Evolutionary conservation across 1,140 invertebrate species (phyloP).

Genomic region (Drosophila nannoptera): DNA sequence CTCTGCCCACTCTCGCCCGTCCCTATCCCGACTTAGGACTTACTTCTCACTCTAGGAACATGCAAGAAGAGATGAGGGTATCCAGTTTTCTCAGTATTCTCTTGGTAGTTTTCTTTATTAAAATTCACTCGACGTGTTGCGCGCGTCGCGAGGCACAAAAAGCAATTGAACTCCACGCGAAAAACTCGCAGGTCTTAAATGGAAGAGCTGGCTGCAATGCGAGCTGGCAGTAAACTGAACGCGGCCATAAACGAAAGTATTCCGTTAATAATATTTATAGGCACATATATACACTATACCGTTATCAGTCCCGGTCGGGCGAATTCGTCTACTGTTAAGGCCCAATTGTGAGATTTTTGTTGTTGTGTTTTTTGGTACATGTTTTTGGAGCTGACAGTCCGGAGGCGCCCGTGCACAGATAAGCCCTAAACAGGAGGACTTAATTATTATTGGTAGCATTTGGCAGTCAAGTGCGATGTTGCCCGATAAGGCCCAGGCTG

Average conservation of each 20-base stretch:
- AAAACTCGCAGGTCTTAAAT: slow-evolving; percentile 5
- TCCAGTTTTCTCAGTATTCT: not conserved
- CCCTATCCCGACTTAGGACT: not conserved
- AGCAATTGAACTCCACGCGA: not conserved
- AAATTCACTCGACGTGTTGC: slow-evolving; percentile 7
- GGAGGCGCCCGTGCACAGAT: slow-evolving; percentile 34
- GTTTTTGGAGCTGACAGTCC: slow-evolving; percentile 18
- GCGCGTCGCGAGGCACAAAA: not conserved
- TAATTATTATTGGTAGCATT: slow-evolving; percentile 71
- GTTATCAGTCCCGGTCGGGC: slow-evolving; percentile 23
- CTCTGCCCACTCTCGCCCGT: not conserved
- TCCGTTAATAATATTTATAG: slow-evolving; percentile 28
- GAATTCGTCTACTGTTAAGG: slow-evolving; percentile 1
- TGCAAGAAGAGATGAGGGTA: not conserved
- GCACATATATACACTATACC: slow-evolving; percentile 8
- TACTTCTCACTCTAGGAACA: slow-evolving; percentile 22
- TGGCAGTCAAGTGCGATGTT: slow-evolving; percentile 44
- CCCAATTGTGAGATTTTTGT: not conserved
- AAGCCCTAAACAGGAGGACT: slow-evolving; percentile 36
- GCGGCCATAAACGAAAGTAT: slow-evolving; percentile 7
- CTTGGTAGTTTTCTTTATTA: not conserved
- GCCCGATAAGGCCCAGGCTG: slow-evolving; percentile 40
- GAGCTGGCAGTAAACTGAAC: slow-evolving; percentile 2
- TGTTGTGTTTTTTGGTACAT: slow-evolving; percentile 24
- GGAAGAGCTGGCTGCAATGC: not conserved